Base-by-base conservation (phyloP, 2,113 vertebrate species). In the Spea multiplicata region DNA sequence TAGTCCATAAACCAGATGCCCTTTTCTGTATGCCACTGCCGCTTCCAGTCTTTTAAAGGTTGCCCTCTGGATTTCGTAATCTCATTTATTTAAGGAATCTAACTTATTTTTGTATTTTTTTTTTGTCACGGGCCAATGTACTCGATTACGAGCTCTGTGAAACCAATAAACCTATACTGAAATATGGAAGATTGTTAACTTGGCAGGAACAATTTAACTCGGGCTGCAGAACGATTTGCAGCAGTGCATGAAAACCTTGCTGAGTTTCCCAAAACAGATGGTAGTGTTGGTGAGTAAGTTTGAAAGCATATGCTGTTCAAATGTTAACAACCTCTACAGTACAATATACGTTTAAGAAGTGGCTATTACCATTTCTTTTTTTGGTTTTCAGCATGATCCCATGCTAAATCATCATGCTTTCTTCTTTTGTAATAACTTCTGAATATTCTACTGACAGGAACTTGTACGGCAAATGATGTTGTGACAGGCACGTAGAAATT, bases 201-300 rank as follows among this genome's bases (percentile, higher is more conserved):
- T 86, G 84, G 85, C 85, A 82, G 73, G 82, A 76, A 74, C 78
- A 85, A 78, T 83, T 67, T 70, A 75, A 82, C 76, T 84, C 75
- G 80, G 81, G 83, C 83, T 83, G 74, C 83, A 83, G 75, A 84
- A 85, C 83, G n/a, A 7, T 82, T 81, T 81, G 82, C 83, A 77
- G 48, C 61, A 64, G 82, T 82, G 30, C 30, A 30, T 30, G 30
- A 30, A 30, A 30, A 30, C 30, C 30, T 30, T 30, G 30, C 30
- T 30, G 30, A 30, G 30, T 30, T 30, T 30, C 30, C 30, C 30
- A 30, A 30, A 30, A 30, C 30, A 30, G 30, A 30, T 30, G 30
- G 30, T 30, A 30, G 30, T 30, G 30, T 30, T 30, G 30, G 30
- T 30, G 30, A 1, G 30, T 30, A 30, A 1, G 30, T 1, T 30